Evolutionary conservation across 2,888 invertebrate species (phyloP), one percentile per base, ranked within the genome.

Genomic region (Matsumyia berberina): DNA sequence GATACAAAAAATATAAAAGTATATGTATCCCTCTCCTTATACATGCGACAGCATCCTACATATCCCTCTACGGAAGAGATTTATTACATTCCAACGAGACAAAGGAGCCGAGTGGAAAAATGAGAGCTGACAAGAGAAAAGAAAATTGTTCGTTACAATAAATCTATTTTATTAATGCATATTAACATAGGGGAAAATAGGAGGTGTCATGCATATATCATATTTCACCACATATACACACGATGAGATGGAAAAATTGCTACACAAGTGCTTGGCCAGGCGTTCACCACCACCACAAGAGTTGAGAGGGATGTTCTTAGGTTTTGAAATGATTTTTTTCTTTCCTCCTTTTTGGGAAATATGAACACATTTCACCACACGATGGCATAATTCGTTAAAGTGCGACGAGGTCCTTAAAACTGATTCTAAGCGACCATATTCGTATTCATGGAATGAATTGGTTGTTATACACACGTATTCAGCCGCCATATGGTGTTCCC

Each of bases 101-200:
- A 80, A 80, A 74, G 74, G 73, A 77, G 33, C 51, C 57, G 44
- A 58, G 69, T 79, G 37, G 51, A 79, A 69, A 79, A 79, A 83
- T 62, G 67, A 83, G 69, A 62, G 57, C 73, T 58, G 69, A 74
- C 79, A 83, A 37, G 29, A 49, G 55, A 79, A 42, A 37, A 53
- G 66, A 49, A 73, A 72, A 72, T 78, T 78, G 42, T 78, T 72
- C 72, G 58, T 78, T 83, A 60, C 42, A 85, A 86, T 86, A 87
- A 87, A 86, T 86, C 82, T 73, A 83, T 64, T 82, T 86, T 87
- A 87, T 87, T 87, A 87, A 87, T 87, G 86, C 85, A 86, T 78
- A 86, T 86, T 86, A 86, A 77, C 82, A 78, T 82, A 79, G 79
- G 64, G 76, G 76, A 74, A 77, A 86, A 86, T 83, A 81, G 73